Conservation (phyloP, 2,113 vertebrate species). For the Zosterops lateralis region DNA sequence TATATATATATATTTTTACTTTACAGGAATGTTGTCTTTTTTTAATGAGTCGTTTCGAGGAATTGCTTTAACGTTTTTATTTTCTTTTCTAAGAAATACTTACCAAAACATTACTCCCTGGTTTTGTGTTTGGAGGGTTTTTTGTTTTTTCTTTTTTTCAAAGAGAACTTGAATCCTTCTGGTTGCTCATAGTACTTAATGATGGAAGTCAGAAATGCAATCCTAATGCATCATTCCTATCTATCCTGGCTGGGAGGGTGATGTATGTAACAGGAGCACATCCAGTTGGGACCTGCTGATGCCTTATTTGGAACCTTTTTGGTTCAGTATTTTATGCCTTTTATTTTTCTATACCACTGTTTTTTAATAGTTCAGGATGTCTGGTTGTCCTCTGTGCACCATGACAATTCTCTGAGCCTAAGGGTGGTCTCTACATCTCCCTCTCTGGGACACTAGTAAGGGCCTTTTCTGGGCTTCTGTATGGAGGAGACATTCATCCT, state of each 20-base stretch:
- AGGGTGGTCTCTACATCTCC: background rate
- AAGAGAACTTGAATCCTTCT: constrained; percentile 61
- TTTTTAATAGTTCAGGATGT: constrained; percentile 48
- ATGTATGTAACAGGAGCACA: background rate
- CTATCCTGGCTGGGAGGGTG: background rate
- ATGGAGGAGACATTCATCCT: background rate
- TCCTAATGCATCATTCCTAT: background rate
- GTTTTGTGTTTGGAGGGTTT: background rate
- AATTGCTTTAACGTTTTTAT: constrained; percentile 38
- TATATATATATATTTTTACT: constrained; percentile 64
- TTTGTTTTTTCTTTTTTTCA: background rate
- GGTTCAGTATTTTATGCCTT: constrained; percentile 53
- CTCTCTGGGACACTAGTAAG: background rate
- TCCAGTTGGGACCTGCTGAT: constrained; percentile 53
- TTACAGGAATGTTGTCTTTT: constrained; percentile 57
- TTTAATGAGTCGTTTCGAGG: constrained; percentile 65
- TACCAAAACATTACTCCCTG: constrained; percentile 62
- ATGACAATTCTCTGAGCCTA: constrained; percentile 6
- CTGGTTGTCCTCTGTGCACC: constrained; percentile 16
- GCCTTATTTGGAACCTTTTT: constrained; percentile 71
- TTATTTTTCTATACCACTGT: constrained; percentile 55
- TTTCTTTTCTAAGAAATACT: constrained; percentile 72
- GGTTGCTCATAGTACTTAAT: constrained; percentile 11
- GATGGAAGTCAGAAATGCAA: background rate
- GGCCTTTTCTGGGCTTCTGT: background rate